Evolutionary conservation across 2,113 vertebrate genomes (phyloP), one percentile per base, ranked within the genome.

Genomic region (Amia ocellicauda): DNA sequence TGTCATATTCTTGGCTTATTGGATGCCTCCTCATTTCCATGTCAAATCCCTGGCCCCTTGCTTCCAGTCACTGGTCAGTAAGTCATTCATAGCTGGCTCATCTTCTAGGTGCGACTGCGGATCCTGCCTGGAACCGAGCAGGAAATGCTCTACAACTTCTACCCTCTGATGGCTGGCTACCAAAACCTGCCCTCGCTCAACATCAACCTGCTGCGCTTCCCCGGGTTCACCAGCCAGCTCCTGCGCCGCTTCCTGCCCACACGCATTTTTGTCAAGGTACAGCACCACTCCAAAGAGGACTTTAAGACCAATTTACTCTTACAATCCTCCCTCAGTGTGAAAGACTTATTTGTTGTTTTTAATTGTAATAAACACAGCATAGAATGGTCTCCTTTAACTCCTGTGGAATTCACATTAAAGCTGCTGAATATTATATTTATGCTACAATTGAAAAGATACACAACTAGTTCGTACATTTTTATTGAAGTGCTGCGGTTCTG

Each of bases 161-260:
- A 98, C 47, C 97, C 97, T 2, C 89, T 99, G 53, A 98, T 96
- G 94, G 95, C 95, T 1, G 97, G 95, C 0, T 98, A 97, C 77
- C 96, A 99, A 67, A 93, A 85, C 62, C 86, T 99, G 26, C 97
- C 97, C 0, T 92, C 90, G 60, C 94, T 99, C 50, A 92, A 87
- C 27, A 85, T 98, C 59, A 92, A 78, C 69, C 69, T 98, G 71
- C 74, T 93, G 0, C 83, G 93, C 26, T 94, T 94, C 72, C 91
- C 93, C 0, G 78, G 66, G 66, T 84, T 93, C 75, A 89, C 90
- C 36, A 88, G 78, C 58, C 91, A 94, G 57, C 71, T 91, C 24
- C 90, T 99, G 51, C 89, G 87, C 54, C 89, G 93, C 28, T 96
- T 98, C 73, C 85, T 99, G 55, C 97, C 96, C 0, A 94, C 96